Evolutionary conservation across 2,113 vertebrate genomes (phyloP), one percentile per base, ranked within the genome.

Genomic region (Lanius collurio): DNA sequence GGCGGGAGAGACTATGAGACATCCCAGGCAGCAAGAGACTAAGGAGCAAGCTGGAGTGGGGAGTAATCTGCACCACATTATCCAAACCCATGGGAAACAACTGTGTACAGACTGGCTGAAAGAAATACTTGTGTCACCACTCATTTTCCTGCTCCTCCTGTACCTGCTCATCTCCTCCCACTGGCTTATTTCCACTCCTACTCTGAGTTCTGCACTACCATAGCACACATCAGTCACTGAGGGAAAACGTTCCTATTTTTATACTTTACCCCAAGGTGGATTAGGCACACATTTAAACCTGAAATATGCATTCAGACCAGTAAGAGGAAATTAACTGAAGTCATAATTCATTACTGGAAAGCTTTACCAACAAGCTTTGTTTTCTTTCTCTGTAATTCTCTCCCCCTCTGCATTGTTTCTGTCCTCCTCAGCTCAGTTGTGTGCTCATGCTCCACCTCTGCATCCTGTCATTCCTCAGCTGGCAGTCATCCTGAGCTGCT

Each of bases 61-160:
- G 53, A 75, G 30, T 15, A 7, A 83, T 31, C 35, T 20, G 75
- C 39, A 11, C 21, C 27, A 5, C 5, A 0, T 42, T 59, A 55
- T 76, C n/a, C 63, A 78, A 44, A 63, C 8, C 42, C 2, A 0
- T 3, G 13, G 60, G 37, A 44, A 71, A 37, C 21, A 4, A 56
- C 10, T 21, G 11, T 3, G 7, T 23, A n/a, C 1, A 2, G 20
- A 39, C 14, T 4, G 44, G 11, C 56, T 52, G 52, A 19, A 44
- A 70, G 55, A 1, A 0, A 2, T 19, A 15, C 22, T 39, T 1
- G 0, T 23, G 24, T 13, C 83, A 47, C 27, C 7, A 0, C 15
- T 22, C 50, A 7, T 30, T 47, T 22, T 52, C 59, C 78, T 7
- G 57, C 55, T 64, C 31, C 49, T 60, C 16, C 26, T 28, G 23